Evolutionary conservation across 1,140 invertebrate species (phyloP), one percentile per base, ranked within the genome.

Genomic region (Microvelia longipes): DNA sequence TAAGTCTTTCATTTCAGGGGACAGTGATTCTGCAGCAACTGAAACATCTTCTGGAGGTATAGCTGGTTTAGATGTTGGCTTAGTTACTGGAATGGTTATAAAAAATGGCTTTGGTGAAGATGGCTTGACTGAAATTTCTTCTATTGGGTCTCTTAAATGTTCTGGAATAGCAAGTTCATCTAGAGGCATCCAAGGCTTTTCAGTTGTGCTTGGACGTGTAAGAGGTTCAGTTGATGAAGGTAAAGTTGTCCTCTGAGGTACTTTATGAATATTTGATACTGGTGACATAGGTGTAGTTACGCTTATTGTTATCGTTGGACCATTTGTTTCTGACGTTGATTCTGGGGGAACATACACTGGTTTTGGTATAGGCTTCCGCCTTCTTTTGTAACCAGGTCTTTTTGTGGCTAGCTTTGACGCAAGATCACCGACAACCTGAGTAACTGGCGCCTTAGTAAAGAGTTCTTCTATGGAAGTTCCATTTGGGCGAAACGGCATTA

Each of bases 401-500:
- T 63, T 69, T 1, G 71, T 69, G 29, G 68, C 68, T 19, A 50
- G 19, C 63, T 63, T 69, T 5, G 69, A 69, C 2, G 27, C 30
- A 50, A 26, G n/a, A 11, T 67, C 25, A 11, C 61, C 70, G 28
- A 85, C 75, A 62, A 85, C 78, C 60, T 81, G 78, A 0, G 83
- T 80, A 25, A 85, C 75, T 0, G 85, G 83, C 1, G 80, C 77
- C 74, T 82, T 84, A 1, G 83, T 83, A 72, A 81, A 84, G 0
- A 84, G 75, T 25, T 84, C 82, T 61, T 82, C 79, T 1, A 85
- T 15, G 24, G 15, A 15, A 69, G 65, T 76, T 76, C 0, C 79
- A 76, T 84, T 77, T 0, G 80, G 76, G 13, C 80, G 82, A 66
- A 82, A 83, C 0, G 84, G 84, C 68, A 85, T 75, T 0, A 85